phyloP scores from a whole-genome alignment of 2,888 invertebrate species.

The Trichogramma evanescens region DNA sequence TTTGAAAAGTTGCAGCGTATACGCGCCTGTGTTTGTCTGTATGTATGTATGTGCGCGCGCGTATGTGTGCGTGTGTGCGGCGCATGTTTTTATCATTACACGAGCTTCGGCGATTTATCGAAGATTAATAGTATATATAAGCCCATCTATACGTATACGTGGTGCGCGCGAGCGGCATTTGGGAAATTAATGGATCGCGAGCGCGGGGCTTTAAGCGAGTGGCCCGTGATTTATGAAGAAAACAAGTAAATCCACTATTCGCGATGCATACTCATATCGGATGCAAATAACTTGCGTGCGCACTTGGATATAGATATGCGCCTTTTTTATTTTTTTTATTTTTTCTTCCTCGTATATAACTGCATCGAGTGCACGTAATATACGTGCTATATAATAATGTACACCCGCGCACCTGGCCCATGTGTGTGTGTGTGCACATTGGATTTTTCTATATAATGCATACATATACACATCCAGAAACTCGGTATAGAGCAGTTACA shows the following conservation, averaged over 20 bases:
- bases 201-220: too few relatives aligned
- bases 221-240: slow-evolving; percentile 14
- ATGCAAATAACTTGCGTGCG: slow-evolving; percentile 10
- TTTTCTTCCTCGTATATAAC: background rate
- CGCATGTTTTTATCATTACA: too few relatives aligned
- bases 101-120: slow-evolving; percentile 1
- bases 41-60: background rate
- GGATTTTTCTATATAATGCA: too few relatives aligned
- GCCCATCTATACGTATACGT: too few relatives aligned
- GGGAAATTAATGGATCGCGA: slow-evolving; percentile 12
- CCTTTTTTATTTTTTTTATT: slow-evolving; percentile 1
- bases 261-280: background rate
- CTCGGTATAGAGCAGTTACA: slow-evolving; percentile 8
- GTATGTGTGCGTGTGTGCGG: background rate
- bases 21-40: too few relatives aligned
- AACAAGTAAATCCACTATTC: background rate
- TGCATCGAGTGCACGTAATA: too few relatives aligned
- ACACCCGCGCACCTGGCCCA: too few relatives aligned
- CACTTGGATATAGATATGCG: background rate
- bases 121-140: slow-evolving; percentile 10
- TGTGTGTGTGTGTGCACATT: too few relatives aligned
- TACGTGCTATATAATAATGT: too few relatives aligned
- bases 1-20: too few relatives aligned
- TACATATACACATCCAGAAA: background rate
- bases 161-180: background rate